phyloP scores from a whole-genome alignment of 2,113 vertebrate genomes.

The Mastomys coucha region DNA sequence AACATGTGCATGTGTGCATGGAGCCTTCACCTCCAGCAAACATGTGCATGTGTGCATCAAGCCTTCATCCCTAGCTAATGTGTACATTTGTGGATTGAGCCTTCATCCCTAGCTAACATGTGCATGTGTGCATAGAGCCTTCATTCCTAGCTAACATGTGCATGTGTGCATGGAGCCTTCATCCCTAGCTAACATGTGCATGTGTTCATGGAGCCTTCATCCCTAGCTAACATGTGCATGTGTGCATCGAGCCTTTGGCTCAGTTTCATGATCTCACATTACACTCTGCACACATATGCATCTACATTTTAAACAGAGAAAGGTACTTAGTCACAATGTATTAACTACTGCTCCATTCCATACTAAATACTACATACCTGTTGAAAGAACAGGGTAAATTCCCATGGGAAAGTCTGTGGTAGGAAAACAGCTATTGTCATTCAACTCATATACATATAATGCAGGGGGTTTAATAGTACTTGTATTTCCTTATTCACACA shows the following conservation, averaged over 20 bases:
- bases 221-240: not conserved
- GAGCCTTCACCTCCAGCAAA: accelerated
- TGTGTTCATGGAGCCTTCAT: accelerated
- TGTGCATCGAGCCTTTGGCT: accelerated
- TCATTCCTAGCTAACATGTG: accelerated
- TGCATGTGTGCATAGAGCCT: accelerated
- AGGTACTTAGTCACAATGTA: not conserved
- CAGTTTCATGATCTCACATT: accelerated
- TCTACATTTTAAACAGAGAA: not conserved
- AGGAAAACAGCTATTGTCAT: not conserved
- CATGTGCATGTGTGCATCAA: accelerated
- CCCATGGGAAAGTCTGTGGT: not conserved
- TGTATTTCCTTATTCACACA: not conserved
- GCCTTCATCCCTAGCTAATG: accelerated
- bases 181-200: not conserved
- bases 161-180: accelerated
- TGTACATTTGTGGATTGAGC: accelerated
- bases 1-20: not conserved
- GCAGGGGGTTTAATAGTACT: not conserved
- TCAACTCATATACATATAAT: not conserved
- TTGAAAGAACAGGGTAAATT: not conserved
- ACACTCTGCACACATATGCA: no score
- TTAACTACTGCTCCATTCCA: not conserved
- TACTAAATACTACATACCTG: not conserved
- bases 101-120: accelerated